Conservation (phyloP, 1,140 invertebrate species). For the Drosophila murphyi region DNA sequence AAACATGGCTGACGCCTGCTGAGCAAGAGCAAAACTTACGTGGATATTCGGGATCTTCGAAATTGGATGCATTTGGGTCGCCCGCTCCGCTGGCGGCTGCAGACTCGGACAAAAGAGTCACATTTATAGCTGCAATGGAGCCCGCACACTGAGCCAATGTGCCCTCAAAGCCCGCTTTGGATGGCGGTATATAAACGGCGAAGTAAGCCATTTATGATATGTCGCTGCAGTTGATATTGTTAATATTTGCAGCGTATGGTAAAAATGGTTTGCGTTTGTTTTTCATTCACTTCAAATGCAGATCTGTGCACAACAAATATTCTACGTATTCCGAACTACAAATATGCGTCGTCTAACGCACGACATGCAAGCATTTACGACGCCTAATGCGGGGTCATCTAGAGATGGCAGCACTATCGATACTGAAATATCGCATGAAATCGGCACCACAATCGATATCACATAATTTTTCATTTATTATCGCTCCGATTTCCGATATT, state of each 20-base stretch:
- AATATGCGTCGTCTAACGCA: conserved; percentile 11
- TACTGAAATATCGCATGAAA: background rate
- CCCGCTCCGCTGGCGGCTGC: background rate
- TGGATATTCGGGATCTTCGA: conserved; percentile 68
- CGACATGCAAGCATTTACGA: conserved; percentile 6
- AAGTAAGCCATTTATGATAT: conserved; percentile 59
- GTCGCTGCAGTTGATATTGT: background rate
- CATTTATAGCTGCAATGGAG: conserved; percentile 65
- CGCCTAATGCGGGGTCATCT: conserved; percentile 21
- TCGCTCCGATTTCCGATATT: background rate
- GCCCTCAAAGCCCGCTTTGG: conserved; percentile 65
- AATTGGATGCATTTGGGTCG: background rate
- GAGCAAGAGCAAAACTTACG: conserved; percentile 48
- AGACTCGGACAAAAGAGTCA: conserved; percentile 22
- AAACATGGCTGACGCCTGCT: conserved; percentile 7
- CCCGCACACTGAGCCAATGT: conserved; percentile 49
- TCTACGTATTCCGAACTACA: background rate
- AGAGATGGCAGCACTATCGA: conserved; percentile 7
- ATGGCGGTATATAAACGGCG: conserved; percentile 65
- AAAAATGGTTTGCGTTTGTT: background rate
- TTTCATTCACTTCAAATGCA: background rate
- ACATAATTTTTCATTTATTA: background rate
- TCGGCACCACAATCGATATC: background rate
- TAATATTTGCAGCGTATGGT: background rate
- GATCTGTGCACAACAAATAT: background rate